Evolutionary conservation across 1,140 invertebrate species (phyloP), one percentile per base, ranked within the genome.

Genomic region (Melanaphis sacchari): DNA sequence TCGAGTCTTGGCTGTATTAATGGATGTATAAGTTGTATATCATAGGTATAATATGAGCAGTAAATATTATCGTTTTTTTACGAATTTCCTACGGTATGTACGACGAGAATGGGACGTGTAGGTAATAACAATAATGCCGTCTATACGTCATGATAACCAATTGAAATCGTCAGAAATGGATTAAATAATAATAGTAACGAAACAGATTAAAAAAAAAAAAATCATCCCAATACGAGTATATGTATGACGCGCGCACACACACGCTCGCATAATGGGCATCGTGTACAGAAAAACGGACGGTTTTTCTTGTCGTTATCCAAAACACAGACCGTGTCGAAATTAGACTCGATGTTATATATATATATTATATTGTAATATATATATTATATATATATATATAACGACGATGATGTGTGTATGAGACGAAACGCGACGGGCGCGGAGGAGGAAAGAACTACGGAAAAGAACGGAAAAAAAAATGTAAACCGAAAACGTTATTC

Each of bases 261-360:
- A 82, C 81, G 38, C 24, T n/a, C 59, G 82, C 38, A 18, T 76
- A 76, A 41, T 90, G 88, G 49, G 31, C 88, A 31, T 89, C 87
- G n/a, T 52, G 87, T 36, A 38, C 46, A 52, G 87, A 76, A 91
- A 84, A 84, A 92, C 91, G 40, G 31, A 91, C n/a, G 66, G 22
- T 84, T 93, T 26, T 84, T 31, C 36, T 84, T 36, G 91, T 93
- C 76, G 91, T 93, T 93, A 85, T 52, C 76, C 46, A 36, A 26
- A 93, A 93, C 91, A 85, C 91, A 46, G 81, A 93, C 91, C 91
- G 91, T 93, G 91, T 93, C 91, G 76, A 93, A 93, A 85, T 93
- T 40, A 93, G 43, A 85, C 26, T 41, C 36, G 52, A 84, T 38
- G 24, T 22, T 41, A 41, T 84, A 76, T 76, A 36, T n/a, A 15